phyloP scores from a whole-genome alignment of 1,140 invertebrate species.

The Papilio polyxenes region DNA sequence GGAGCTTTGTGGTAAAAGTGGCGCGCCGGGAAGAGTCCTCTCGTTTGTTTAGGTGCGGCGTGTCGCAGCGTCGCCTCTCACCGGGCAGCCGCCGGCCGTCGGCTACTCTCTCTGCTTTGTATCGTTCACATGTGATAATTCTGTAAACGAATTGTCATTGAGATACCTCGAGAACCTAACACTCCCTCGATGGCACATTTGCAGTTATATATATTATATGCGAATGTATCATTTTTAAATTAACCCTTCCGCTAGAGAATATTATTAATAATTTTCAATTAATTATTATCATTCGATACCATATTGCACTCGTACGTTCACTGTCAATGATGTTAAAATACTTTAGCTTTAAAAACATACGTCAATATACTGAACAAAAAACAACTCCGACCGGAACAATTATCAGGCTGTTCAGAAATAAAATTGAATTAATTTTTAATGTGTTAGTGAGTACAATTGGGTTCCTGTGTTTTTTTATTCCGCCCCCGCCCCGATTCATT shows the following conservation, averaged over 20 bases:
- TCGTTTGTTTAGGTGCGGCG: constrained; percentile 9
- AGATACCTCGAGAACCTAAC: background rate
- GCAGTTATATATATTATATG: no score
- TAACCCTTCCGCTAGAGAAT: background rate
- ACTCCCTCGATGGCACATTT: background rate
- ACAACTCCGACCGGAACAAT: constrained; percentile 35
- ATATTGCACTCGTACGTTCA: constrained; percentile 5
- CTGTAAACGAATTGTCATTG: constrained; percentile 18
- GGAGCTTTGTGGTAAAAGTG: constrained; percentile 34
- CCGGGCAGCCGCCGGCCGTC: background rate
- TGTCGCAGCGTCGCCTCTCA: background rate
- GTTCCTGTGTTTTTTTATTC: constrained; percentile 38
- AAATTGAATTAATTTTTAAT: constrained; percentile 37
- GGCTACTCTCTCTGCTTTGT: constrained; percentile 1
- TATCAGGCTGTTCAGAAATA: constrained; percentile 32
- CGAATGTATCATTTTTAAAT: background rate
- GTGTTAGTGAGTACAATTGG: constrained; percentile 37
- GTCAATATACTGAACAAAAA: constrained; percentile 13
- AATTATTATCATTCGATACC: constrained; percentile 5
- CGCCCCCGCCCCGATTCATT: constrained; percentile 40
- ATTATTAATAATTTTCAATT: background rate
- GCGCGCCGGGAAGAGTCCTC: constrained; percentile 19
- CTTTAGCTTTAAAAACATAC: constrained; percentile 1
- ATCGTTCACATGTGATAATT: constrained; percentile 12
- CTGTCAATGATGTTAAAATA: constrained; percentile 17